These are phyloP conservation scores for Amniataba percoides DNA, from an alignment of 2,797 vertebrate genomes.

Conservation along the genomic window DNA sequence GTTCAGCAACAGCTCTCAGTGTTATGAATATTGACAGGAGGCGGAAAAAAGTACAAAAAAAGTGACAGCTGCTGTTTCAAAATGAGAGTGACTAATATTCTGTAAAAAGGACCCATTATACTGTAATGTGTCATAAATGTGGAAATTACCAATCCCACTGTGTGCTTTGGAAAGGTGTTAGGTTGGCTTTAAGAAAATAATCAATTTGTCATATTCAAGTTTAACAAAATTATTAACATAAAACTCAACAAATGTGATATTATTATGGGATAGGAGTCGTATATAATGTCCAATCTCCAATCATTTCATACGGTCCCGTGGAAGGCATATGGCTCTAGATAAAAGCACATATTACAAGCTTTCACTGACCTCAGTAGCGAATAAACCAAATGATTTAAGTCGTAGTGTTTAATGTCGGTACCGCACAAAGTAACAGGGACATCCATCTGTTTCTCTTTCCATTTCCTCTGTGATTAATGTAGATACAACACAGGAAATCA, in stretches of 20 bases:
- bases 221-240: background rate
- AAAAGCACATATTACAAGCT: background rate
- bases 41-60: background rate
- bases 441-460: background rate
- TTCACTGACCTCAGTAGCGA: background rate
- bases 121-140: background rate
- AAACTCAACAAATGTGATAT: background rate
- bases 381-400: background rate
- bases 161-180: too few relatives aligned
- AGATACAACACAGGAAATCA: conserved; percentile 22
- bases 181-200: background rate
- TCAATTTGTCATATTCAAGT: background rate
- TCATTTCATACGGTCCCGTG: background rate
- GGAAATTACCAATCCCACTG: background rate
- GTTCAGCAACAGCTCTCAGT: background rate
- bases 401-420: background rate
- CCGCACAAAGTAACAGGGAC: background rate
- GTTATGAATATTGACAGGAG: background rate
- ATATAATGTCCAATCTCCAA: background rate
- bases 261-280: background rate
- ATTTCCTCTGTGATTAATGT: conserved; percentile 33
- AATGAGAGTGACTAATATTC: background rate
- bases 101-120: background rate
- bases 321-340: background rate
- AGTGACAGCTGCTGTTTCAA: background rate